Base-by-base conservation (phyloP, 2,113 vertebrate species). In the Pterocles orientalis region DNA sequence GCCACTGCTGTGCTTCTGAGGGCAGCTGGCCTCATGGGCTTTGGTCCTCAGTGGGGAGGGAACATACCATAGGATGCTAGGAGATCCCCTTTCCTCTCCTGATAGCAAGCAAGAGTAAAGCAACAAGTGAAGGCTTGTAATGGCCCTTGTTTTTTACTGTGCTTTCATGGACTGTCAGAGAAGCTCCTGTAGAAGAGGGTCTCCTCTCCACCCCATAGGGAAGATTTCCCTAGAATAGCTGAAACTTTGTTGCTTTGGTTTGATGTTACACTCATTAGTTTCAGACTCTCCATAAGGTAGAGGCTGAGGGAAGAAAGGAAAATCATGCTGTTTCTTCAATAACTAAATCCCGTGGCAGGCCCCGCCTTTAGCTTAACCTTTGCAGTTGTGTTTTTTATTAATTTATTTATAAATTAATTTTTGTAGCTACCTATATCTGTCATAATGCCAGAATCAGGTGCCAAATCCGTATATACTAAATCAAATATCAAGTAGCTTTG, bases 371-470 rank as follows among this genome's bases (percentile, higher is more conserved):
- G 26, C 24, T 91, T 79, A 62, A 72, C 50, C 65, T 86, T 61
- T 76, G 29, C 45, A 75, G 51, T 34, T 92, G 39, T 71, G 33
- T 17, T 68, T 84, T 88, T 82, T 4, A 39, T 68, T 4, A 47
- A 10, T 36, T 88, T 50, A 82, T 90, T 88, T 60, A 53, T 61
- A 93, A 90, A 47, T 71, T 34, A 56, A 48, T 68, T 71, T 90
- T 78, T 65, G 10, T 82, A 65, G 86, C 50, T 41, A 64, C 18
- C 28, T 56, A 43, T 92, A 24, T 41, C 61, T 80, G 82, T 83
- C 89, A 93, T 88, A 94, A 65, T 60, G 50, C 43, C 84, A 94
- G 69, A 77, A 96, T 87, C 88, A 89, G 87, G 77, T 89, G 90
- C 68, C 53, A 86, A 89, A 95, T 56, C 39, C 18, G 4, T 2